Base-by-base conservation (phyloP, 2,888 invertebrate genomes). In the Acrocera orbiculus region DNA sequence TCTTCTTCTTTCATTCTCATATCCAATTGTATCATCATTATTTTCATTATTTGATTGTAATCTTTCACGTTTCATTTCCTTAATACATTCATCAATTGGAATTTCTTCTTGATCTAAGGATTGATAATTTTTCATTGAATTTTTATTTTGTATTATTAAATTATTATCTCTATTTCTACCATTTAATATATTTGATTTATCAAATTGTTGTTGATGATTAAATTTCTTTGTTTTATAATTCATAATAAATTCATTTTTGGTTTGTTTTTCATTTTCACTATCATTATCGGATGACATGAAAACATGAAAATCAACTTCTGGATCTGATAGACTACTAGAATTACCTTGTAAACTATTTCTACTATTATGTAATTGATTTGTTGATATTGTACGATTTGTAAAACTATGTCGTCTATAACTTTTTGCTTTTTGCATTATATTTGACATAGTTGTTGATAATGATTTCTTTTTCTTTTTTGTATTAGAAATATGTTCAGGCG, bases 341-440 rank as follows among this genome's bases (percentile, higher is more conserved):
- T n/a, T n/a, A n/a, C n/a, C n/a, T n/a, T n/a, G n/a, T n/a, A n/a
- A n/a, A 2, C 30, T 37, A 41, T 66, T 49, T 11, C 67, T 66
- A 26, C 70, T 70, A 35, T 26, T 14, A 11, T 33, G 30, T 2
- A 29, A 15, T 20, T 40, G 40, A 34, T 39, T 42, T 4, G 36
- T 26, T 16, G 36, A 28, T 7, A 36, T 23, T 13, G 17, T 17
- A 22, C 39, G 36, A 27, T 42, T 36, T 10, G 49, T 40, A 37
- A 54, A 50, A 41, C 53, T 58, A 34, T 72, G 71, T 27, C 58
- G 53, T 20, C 56, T 49, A 41, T 56, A 57, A 0, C 50, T 51
- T 52, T 82, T 79, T 1, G 85, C 85, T 62, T 85, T 86, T 54
- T 83, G 82, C 45, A 87, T 62, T 40, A 87, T 71, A 15, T 81